phyloP scores from a whole-genome alignment of 2,797 vertebrate species.

The Pyrocephalus nanus region DNA sequence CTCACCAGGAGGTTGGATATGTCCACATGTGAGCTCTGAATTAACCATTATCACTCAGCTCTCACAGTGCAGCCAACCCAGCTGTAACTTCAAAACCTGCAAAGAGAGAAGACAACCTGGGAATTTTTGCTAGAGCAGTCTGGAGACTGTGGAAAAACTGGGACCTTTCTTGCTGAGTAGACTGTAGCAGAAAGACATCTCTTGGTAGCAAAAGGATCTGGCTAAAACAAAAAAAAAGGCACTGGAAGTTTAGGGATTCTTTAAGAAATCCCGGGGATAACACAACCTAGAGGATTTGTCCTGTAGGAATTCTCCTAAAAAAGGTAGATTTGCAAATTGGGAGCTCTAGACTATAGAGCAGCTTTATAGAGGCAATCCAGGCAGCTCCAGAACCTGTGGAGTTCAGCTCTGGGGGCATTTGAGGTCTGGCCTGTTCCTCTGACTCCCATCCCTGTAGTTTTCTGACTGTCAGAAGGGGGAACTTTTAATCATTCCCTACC shows the following conservation, averaged over 20 bases:
- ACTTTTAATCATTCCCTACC: not conserved
- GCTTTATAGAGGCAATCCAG: not conserved
- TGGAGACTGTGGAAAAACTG: not conserved
- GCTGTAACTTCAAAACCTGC: not conserved
- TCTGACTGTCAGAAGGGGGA: not conserved
- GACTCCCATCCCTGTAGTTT: not conserved
- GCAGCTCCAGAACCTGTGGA: not conserved
- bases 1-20: not conserved
- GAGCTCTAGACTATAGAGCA: not conserved
- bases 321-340: not conserved
- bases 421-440: not conserved
- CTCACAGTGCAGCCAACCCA: not conserved
- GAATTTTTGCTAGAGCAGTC: not conserved
- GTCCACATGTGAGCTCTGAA: not conserved
- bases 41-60: not conserved
- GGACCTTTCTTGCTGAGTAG: not conserved
- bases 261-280: not conserved
- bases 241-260: not conserved
- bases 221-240: not conserved
- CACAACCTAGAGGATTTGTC: not conserved
- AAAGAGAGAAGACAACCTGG: not conserved
- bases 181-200: not conserved
- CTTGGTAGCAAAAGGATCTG: not conserved
- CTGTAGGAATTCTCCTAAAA: not conserved
- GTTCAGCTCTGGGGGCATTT: not conserved